These are phyloP conservation scores for Rhagium mordax DNA, from an alignment of 2,888 invertebrate species.

Conservation along the genomic window DNA sequence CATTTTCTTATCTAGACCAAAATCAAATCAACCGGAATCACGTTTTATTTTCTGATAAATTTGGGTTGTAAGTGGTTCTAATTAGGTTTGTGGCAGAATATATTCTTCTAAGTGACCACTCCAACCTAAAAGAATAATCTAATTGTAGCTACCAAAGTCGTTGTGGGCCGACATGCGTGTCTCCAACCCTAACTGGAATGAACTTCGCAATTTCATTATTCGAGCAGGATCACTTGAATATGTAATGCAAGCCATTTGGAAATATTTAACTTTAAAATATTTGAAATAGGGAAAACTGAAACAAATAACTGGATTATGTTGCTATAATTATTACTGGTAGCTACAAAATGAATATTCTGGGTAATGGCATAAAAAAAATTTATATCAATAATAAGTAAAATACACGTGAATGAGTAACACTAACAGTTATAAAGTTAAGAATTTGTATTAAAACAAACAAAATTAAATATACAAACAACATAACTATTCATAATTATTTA, in stretches of 20 bases:
- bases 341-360: too few relatives aligned
- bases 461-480: too few relatives aligned
- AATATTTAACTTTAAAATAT: not conserved
- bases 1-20: not conserved
- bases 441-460: too few relatives aligned
- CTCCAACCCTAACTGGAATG: not conserved
- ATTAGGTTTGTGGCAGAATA: slow-evolving; percentile 31
- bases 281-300: not conserved
- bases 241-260: not conserved
- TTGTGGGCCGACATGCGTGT: not conserved
- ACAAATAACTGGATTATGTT: not conserved
- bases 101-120: slow-evolving; percentile 41
- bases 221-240: slow-evolving; percentile 5
- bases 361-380: too few relatives aligned
- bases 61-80: slow-evolving; percentile 16
- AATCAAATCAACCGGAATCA: not conserved
- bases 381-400: too few relatives aligned
- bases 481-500: too few relatives aligned
- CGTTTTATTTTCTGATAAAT: slow-evolving; percentile 26
- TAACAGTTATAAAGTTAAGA: too few relatives aligned
- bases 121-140: slow-evolving; percentile 44
- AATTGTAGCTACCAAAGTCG: slow-evolving; percentile 32
- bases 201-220: slow-evolving; percentile 13
- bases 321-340: too few relatives aligned
- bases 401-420: too few relatives aligned